Evolutionary conservation across 1,140 invertebrate genomes (phyloP).

Genomic region (Limonius californicus): DNA sequence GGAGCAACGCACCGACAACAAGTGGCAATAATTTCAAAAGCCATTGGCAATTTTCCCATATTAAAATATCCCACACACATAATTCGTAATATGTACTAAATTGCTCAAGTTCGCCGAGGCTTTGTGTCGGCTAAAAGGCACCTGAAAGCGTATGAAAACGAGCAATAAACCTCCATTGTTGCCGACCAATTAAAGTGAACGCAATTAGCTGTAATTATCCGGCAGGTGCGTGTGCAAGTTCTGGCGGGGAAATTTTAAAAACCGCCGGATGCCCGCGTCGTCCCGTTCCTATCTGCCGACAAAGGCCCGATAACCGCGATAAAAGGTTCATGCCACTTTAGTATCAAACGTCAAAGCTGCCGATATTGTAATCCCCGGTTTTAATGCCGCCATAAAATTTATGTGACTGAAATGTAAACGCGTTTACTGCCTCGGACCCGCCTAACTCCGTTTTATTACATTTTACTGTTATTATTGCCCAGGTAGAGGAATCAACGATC

Average conservation of each 20-base stretch:
- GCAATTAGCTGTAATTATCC: slow-evolving; percentile 5
- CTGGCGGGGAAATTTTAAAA: background rate
- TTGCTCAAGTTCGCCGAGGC: too few relatives aligned
- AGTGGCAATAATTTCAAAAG: too few relatives aligned
- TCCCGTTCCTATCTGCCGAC: background rate
- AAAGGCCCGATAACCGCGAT: slow-evolving; percentile 1
- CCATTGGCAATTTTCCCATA: too few relatives aligned
- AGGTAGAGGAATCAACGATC: too few relatives aligned
- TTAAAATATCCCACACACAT: too few relatives aligned
- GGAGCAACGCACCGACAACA: too few relatives aligned
- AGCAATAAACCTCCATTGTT: background rate
- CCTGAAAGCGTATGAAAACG: too few relatives aligned
- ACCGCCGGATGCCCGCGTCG: background rate
- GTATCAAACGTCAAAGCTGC: slow-evolving; percentile 8
- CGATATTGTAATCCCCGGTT: slow-evolving; percentile 6
- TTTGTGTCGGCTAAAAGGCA: too few relatives aligned
- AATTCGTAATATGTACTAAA: too few relatives aligned
- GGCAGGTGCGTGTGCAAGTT: background rate
- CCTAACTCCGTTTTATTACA: background rate
- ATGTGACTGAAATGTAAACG: background rate
- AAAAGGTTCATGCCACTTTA: slow-evolving; percentile 1
- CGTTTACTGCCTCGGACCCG: background rate
- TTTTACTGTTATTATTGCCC: background rate
- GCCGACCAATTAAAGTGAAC: background rate
- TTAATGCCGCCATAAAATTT: slow-evolving; percentile 4